Evolutionary conservation across 2,113 vertebrate genomes (phyloP).

Genomic region (Reinhardtius hippoglossoides): DNA sequence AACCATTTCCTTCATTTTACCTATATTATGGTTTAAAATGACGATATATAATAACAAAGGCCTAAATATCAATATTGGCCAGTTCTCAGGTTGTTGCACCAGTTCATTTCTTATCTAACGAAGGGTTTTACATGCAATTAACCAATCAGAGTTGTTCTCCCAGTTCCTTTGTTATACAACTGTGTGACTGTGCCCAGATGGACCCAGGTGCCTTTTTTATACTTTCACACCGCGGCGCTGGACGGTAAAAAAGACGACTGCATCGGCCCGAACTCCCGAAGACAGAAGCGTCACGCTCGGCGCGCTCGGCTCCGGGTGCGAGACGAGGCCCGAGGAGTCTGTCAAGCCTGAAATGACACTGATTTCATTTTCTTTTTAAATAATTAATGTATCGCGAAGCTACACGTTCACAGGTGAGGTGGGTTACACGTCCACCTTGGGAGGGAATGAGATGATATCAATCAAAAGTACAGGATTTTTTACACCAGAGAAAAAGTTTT

Average conservation of each 20-base stretch:
- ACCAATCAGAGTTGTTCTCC: no score
- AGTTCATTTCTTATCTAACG: no score
- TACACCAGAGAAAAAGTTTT: no score
- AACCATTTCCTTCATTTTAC: neutral
- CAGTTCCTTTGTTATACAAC: no score
- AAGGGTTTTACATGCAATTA: no score
- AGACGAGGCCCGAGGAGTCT: neutral
- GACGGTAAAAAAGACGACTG: neutral
- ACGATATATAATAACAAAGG: neutral
- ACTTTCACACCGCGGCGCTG: neutral
- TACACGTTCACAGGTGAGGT: neutral
- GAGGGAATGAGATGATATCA: neutral
- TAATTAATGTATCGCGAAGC: neutral
- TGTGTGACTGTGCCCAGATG: no score
- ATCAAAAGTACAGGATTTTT: neutral
- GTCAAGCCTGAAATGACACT: constrained; percentile 2
- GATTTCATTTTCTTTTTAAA: neutral
- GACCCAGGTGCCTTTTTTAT: no score
- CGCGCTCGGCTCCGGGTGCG: neutral
- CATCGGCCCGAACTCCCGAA: no score
- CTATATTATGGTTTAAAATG: neutral
- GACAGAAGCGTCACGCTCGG: neutral
- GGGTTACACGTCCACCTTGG: neutral
- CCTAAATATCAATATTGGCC: no score
- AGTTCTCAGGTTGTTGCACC: no score